Conservation (phyloP, 2,797 vertebrate genomes). For the Phylloscopus collybita region DNA sequence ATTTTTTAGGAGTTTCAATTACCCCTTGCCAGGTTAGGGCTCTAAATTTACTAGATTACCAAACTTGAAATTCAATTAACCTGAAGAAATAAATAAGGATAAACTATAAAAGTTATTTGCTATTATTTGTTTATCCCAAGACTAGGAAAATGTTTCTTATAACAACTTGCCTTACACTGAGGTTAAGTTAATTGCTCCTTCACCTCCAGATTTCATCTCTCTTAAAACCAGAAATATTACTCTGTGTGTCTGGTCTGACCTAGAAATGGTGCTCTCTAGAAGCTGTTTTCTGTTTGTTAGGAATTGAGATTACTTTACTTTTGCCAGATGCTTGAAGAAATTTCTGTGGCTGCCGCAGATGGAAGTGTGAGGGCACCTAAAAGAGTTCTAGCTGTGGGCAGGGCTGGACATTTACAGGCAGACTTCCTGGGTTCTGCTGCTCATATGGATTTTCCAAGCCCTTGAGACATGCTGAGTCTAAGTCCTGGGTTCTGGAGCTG, state of each 20-base stretch:
- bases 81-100: neutral
- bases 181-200: neutral
- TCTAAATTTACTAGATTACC: conserved; percentile 6
- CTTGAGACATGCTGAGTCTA: neutral
- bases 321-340: neutral
- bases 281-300: neutral
- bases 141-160: neutral
- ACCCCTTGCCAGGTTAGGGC: neutral
- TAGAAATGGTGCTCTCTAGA: neutral
- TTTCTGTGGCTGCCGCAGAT: neutral
- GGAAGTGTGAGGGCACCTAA: neutral
- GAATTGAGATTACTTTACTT: neutral
- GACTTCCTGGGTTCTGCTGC: neutral
- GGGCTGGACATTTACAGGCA: neutral
- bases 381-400: neutral
- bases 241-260: neutral
- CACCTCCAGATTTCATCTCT: neutral
- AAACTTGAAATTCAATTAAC: conserved; percentile 34
- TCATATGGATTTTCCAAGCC: neutral
- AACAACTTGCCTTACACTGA: neutral
- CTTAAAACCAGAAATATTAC: neutral
- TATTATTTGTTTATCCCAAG: neutral
- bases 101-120: neutral
- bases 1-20: conserved; percentile 20
- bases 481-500: neutral